phyloP scores from a whole-genome alignment of 2,797 vertebrate species.

The Rhabdomys pumilio region DNA sequence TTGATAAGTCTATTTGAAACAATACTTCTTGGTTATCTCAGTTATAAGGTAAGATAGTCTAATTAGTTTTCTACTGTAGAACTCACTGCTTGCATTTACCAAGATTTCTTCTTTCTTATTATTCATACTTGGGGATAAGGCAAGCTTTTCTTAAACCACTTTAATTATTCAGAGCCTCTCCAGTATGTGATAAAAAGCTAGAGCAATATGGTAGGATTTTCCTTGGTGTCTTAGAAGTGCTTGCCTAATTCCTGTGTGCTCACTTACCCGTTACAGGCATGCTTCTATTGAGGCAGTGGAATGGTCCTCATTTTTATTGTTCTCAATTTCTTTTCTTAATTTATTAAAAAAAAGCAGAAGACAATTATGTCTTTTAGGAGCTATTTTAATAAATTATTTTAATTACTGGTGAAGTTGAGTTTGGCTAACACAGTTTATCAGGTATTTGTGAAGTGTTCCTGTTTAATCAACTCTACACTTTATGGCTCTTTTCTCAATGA shows the following conservation, averaged over 20 bases:
- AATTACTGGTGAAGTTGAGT: background rate
- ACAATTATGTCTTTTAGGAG: background rate
- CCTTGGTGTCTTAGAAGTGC: slow-evolving; percentile 50
- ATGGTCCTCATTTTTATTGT: background rate
- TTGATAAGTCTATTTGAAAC: slow-evolving; percentile 93
- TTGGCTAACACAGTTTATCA: background rate
- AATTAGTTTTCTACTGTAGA: slow-evolving; percentile 37
- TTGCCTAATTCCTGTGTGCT: background rate
- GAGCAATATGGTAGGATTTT: slow-evolving; percentile 21
- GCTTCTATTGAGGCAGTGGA: background rate
- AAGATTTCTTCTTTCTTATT: slow-evolving; percentile 33
- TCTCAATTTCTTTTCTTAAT: background rate
- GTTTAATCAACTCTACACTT: background rate
- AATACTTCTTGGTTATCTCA: slow-evolving; percentile 92
- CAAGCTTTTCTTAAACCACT: slow-evolving; percentile 39
- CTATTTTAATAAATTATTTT: slow-evolving; percentile 54
- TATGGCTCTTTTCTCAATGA: background rate
- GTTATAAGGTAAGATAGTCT: slow-evolving; percentile 92
- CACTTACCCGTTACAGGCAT: background rate
- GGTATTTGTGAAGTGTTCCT: background rate
- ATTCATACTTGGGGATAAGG: slow-evolving; percentile 18
- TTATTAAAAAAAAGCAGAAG: background rate
- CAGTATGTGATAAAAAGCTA: slow-evolving; percentile 11
- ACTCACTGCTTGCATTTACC: background rate
- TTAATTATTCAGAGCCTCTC: slow-evolving; percentile 72